Percentiles rank a stretch among this genome's conserved stretches.
Conservation (phyloP, 1,140 invertebrate genomes). For the Marisa cornuarietis region DNA sequence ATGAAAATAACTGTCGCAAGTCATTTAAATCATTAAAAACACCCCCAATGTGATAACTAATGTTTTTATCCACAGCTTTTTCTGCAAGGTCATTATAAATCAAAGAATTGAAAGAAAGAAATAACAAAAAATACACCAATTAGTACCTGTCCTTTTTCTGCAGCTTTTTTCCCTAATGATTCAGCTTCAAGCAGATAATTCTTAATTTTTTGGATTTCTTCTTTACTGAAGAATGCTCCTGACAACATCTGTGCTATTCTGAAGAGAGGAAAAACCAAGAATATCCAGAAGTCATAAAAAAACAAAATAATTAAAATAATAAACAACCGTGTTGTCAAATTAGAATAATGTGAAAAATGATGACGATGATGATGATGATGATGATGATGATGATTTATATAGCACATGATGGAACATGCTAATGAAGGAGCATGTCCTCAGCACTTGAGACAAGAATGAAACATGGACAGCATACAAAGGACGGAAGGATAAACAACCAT, state of each 20-base stretch:
- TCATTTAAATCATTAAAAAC: background rate
- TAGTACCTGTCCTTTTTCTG: slow-evolving; percentile 36
- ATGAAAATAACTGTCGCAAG: background rate
- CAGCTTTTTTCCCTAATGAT: slow-evolving; percentile 65
- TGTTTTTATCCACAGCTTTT: too few species aligned
- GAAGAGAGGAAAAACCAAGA: slow-evolving; percentile 18
- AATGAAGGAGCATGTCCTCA: too few species aligned
- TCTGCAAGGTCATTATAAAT: too few species aligned
- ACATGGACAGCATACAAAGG: too few species aligned
- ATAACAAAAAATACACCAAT: background rate
- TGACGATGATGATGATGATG: too few species aligned
- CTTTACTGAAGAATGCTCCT: slow-evolving; percentile 73
- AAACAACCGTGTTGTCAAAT: background rate
- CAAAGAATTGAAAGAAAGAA: background rate
- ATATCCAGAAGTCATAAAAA: background rate
- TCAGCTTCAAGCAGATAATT: slow-evolving; percentile 74
- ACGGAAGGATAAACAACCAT: too few species aligned
- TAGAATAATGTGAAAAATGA: too few species aligned
- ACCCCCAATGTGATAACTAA: too few species aligned
- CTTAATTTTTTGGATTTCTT: slow-evolving; percentile 72
- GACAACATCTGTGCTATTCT: slow-evolving; percentile 52
- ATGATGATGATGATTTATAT: too few species aligned
- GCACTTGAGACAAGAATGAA: too few species aligned
- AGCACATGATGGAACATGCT: too few species aligned
- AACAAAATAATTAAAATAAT: background rate